Base-by-base conservation (phyloP, 1,140 invertebrate genomes). In the Eriosoma lanigerum region DNA sequence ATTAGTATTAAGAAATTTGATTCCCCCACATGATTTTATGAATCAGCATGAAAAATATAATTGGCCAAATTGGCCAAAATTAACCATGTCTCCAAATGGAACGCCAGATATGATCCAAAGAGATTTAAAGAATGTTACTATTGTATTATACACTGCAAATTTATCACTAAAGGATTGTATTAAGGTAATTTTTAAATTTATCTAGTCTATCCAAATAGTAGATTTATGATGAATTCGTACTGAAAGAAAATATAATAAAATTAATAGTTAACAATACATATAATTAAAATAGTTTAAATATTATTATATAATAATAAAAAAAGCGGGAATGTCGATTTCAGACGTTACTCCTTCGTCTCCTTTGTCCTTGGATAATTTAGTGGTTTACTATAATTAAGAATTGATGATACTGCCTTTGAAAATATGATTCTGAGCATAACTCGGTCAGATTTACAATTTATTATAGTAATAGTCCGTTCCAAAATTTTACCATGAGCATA, bases 11-110 rank as follows among this genome's bases (percentile, higher is more conserved):
- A 78, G 75, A 78, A 21, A 32, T 26, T 60, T 78, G 21, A 58
- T 62, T 60, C 56, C 44, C 24, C 75, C 75, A 21, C 10, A 44
- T 48, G 75, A 78, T 60, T 78, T 78, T 62, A 78, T 78, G 54
- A 46, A 5, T 26, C 21, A 44, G 48, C 56, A 78, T 48, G 52
- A 29, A 78, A 78, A 62, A 62, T 62, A 60, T 46, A 78, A 48
- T 46, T 78, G 75, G 75, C 4, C 75, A 29, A 78, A 78, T 19
- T 78, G 75, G 75, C 75, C 75, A 12, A 78, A 78, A 48, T 48
- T 78, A 8, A 78, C 75, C 0, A 78, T 78, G 38, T 62, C 75
- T 19, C 44, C 54, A 29, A 78, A 60, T 8, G 54, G 54, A 58
- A 78, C 75, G 19, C 54, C 38, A 19, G 75, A 24, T 26, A 62